A percentile compares a stretch with the other conserved stretches of the same genome.
phyloP scores from a whole-genome alignment of 2,113 vertebrate genomes.

The Periophthalmodon schlosseri region DNA sequence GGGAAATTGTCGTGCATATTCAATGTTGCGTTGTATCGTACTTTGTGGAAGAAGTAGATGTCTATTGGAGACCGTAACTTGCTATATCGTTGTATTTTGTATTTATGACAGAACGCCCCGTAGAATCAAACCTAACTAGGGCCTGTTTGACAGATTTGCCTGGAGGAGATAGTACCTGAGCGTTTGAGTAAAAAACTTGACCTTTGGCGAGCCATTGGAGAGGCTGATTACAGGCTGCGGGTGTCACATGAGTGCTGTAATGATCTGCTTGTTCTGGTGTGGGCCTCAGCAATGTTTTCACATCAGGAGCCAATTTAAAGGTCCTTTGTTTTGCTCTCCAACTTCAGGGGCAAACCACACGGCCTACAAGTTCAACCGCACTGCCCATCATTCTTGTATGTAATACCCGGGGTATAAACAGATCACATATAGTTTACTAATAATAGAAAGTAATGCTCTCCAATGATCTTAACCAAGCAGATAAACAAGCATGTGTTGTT shows the following conservation, averaged over 20 bases:
- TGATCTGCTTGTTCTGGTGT: constrained; percentile 87
- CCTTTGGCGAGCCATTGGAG: constrained; percentile 75
- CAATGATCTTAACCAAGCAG: neutral
- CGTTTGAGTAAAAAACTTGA: constrained; percentile 73
- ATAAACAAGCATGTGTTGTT: neutral
- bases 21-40: neutral
- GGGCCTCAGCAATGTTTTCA: constrained; percentile 88
- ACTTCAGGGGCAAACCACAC: constrained; percentile 82
- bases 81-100: neutral
- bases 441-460: neutral
- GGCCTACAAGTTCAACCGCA: constrained; percentile 55
- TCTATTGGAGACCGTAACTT: neutral
- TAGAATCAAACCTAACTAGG: constrained; percentile 46
- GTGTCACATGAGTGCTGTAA: constrained; percentile 82
- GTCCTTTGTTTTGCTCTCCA: constrained; percentile 88
- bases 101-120: constrained; percentile 28
- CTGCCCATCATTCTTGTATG: constrained; percentile 23
- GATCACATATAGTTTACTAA: neutral
- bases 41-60: neutral
- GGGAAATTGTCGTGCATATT: neutral
- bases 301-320: constrained; percentile 94
- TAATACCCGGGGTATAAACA: constrained; percentile 29
- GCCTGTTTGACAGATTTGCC: constrained; percentile 30
- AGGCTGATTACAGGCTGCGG: constrained; percentile 81
- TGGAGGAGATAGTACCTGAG: constrained; percentile 38